Percentiles rank a stretch among this genome's conserved stretches.
Conservation (phyloP, 1,140 invertebrate genomes). For the Macrobrachium nipponense region DNA sequence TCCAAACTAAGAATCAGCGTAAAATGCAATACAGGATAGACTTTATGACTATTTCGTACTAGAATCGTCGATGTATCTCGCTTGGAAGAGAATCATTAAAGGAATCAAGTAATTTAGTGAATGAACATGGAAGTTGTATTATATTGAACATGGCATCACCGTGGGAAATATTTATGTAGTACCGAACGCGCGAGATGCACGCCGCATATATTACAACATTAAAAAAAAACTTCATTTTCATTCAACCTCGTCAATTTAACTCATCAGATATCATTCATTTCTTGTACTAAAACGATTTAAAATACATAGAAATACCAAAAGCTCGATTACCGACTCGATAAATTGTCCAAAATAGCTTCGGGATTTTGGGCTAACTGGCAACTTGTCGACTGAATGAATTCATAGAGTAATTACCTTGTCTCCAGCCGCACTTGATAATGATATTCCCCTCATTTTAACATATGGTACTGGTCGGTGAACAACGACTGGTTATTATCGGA, state of each 20-base stretch:
- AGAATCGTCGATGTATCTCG: too few species aligned
- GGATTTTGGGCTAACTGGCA: not conserved
- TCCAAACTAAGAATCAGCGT: not conserved
- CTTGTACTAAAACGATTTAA: not conserved
- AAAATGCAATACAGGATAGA: not conserved
- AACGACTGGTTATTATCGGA: too few species aligned
- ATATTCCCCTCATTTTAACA: not conserved
- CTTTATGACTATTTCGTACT: too few species aligned
- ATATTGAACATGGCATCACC: not conserved
- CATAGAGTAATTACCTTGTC: constrained; percentile 6
- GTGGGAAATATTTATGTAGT: constrained; percentile 31
- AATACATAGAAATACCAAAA: not conserved
- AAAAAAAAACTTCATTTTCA: too few species aligned
- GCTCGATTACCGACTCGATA: not conserved
- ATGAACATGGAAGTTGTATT: too few species aligned
- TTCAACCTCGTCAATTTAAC: too few species aligned
- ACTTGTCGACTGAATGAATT: not conserved
- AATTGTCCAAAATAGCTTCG: not conserved
- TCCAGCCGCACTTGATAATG: not conserved
- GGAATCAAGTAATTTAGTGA: too few species aligned
- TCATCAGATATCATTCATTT: too few species aligned
- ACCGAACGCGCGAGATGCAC: not conserved
- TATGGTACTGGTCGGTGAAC: not conserved
- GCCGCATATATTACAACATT: too few species aligned
- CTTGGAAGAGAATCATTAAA: too few species aligned